Conservation (phyloP, 2,797 vertebrate genomes). For the Spinibarbus caldwelli region DNA sequence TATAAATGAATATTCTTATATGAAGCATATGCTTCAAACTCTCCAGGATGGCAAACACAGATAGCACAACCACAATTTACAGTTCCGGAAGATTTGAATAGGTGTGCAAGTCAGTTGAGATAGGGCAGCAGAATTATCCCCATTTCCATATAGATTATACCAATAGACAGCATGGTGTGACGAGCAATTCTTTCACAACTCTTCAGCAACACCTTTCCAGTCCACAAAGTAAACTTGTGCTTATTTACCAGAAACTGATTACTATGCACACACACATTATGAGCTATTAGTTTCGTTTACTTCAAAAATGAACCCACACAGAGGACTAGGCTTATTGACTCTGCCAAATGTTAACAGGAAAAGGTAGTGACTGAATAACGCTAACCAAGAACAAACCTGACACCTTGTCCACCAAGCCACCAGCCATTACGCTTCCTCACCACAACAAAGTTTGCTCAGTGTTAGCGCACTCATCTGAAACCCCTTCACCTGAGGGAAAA, state of each 20-base stretch:
- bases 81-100: slow-evolving; percentile 60
- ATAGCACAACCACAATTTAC: slow-evolving; percentile 43
- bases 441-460: slow-evolving; percentile 22
- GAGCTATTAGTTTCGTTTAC: slow-evolving; percentile 2
- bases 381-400: slow-evolving; percentile 2
- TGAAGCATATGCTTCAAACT: slow-evolving; percentile 1
- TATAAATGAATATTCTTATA: not conserved
- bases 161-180: slow-evolving; percentile 1
- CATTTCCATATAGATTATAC: slow-evolving; percentile 50
- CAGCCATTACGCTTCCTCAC: slow-evolving; percentile 25
- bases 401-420: slow-evolving; percentile 26
- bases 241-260: slow-evolving; percentile 1
- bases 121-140: slow-evolving; percentile 28
- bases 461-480: slow-evolving; percentile 13
- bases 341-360: not conserved
- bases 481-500: slow-evolving; percentile 36
- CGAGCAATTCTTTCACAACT: slow-evolving; percentile 2
- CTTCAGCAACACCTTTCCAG: slow-evolving; percentile 2
- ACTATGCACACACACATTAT: not conserved
- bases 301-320: not conserved
- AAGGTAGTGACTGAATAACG: not conserved
- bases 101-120: slow-evolving; percentile 34
- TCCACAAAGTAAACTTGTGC: not conserved
- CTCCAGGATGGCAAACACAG: slow-evolving; percentile 48
- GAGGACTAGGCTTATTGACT: not conserved